Evolutionary conservation across 1,140 invertebrate species (phyloP).

Genomic region (Lordiphosa stackelbergi): DNA sequence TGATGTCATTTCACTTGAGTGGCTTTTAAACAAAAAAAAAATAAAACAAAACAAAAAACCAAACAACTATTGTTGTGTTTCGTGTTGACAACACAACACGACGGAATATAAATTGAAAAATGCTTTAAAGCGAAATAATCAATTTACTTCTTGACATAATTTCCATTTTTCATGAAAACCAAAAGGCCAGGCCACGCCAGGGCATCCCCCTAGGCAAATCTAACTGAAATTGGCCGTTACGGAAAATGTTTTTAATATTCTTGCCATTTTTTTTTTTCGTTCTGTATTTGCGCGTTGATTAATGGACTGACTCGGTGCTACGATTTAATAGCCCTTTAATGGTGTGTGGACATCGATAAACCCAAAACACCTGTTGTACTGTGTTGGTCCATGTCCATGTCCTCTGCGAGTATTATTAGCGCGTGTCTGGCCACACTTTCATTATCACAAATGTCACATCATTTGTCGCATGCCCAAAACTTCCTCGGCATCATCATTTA

Average conservation of each 20-base stretch:
- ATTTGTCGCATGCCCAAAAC: conserved; percentile 67
- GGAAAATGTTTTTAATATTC: conserved; percentile 40
- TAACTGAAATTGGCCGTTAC: conserved; percentile 3
- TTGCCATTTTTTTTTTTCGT: conserved; percentile 33
- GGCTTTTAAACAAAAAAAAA: conserved; percentile 34
- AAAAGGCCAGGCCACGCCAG: conserved; percentile 9
- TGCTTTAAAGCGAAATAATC: conserved; percentile 77
- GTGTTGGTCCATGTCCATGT: too few species aligned
- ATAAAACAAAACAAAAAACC: conserved; percentile 28
- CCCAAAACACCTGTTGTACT: conserved; percentile 62
- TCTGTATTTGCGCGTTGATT: conserved; percentile 66
- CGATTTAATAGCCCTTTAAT: conserved; percentile 72
- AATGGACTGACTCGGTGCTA: conserved; percentile 36
- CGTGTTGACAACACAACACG: conserved; percentile 71
- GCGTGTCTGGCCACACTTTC: conserved; percentile 61
- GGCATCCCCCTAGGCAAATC: conserved; percentile 4
- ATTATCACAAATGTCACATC: conserved; percentile 74
- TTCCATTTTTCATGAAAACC: conserved; percentile 76
- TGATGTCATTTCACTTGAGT: conserved; percentile 76
- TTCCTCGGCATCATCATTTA: conserved; percentile 66
- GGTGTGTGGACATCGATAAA: conserved; percentile 60
- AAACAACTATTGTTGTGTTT: conserved; percentile 59
- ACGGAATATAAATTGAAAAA: conserved; percentile 77
- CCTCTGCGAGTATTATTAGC: conserved; percentile 28
- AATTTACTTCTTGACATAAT: conserved; percentile 77